phyloP scores from a whole-genome alignment of 2,113 vertebrate species.

The Nothocercus nigrocapillus region DNA sequence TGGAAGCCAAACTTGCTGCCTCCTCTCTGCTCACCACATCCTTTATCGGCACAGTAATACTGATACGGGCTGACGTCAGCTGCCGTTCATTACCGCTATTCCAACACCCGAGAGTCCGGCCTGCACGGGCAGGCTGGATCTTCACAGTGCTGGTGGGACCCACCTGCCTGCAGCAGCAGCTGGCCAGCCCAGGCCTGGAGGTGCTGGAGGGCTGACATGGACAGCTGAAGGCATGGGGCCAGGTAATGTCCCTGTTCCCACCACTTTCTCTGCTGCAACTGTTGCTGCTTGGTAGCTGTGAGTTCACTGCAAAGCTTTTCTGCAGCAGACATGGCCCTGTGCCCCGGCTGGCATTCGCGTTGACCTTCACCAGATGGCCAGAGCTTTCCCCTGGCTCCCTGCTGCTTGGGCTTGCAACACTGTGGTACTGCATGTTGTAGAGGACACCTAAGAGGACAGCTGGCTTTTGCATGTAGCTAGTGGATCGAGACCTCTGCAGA shows the following conservation, averaged over 20 bases:
- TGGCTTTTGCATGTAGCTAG: not conserved
- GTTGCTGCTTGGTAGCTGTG: not conserved
- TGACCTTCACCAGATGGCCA: not conserved
- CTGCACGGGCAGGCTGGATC: not conserved
- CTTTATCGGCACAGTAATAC: conserved; percentile 55
- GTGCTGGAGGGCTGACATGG: conserved; percentile 4
- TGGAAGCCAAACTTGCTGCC: conserved; percentile 12
- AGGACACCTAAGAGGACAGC: not conserved
- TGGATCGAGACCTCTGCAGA: not conserved
- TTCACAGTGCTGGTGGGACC: not conserved
- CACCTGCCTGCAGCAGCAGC: not conserved
- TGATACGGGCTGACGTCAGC: conserved; percentile 61
- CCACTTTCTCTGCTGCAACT: not conserved
- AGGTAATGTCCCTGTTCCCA: conserved; percentile 44
- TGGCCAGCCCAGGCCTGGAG: not conserved
- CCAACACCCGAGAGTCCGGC: not conserved
- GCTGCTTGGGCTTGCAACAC: not conserved
- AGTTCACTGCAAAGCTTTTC: not conserved
- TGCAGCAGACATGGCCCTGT: not conserved
- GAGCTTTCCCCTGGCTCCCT: not conserved
- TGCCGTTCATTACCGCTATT: not conserved
- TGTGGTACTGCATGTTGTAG: not conserved
- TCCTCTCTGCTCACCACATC: conserved; percentile 64
- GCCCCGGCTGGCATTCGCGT: not conserved
- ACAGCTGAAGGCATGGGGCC: not conserved